Conservation (phyloP, 30 jellyfish, hydroid and myxozoan species). For the Hydractinia echinata region DNA sequence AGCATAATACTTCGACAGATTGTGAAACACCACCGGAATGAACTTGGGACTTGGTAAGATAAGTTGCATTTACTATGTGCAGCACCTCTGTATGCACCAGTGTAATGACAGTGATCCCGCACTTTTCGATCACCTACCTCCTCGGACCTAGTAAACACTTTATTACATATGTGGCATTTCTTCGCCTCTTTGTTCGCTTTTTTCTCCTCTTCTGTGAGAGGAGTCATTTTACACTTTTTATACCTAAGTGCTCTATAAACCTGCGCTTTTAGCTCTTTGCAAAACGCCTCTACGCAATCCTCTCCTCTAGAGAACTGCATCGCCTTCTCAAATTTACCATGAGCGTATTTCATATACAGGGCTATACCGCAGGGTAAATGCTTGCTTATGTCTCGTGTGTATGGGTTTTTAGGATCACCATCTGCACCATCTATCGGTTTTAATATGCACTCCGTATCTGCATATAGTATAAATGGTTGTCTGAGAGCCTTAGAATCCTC, state of each 20-base stretch:
- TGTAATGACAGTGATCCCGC: slow-evolving; percentile 42
- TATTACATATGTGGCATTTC: background rate
- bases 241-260: slow-evolving; percentile 2
- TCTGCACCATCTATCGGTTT: too few species aligned
- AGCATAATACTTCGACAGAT: slow-evolving; percentile 38
- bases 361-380: background rate
- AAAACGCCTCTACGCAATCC: too few species aligned
- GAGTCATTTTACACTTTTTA: too few species aligned
- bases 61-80: slow-evolving; percentile 51
- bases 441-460: background rate
- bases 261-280: too few species aligned
- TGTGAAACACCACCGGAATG: slow-evolving; percentile 37
- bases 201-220: too few species aligned
- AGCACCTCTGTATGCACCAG: slow-evolving; percentile 53
- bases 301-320: background rate
- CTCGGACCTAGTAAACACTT: background rate
- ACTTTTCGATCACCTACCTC: slow-evolving; percentile 22
- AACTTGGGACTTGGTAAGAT: slow-evolving; percentile 19
- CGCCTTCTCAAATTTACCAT: background rate
- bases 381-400: too few species aligned
- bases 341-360: background rate
- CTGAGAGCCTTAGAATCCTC: background rate
- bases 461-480: background rate
- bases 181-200: background rate
- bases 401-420: too few species aligned